These are phyloP conservation scores for Asarcornis scutulata DNA, from an alignment of 2,113 vertebrate species.

Conservation along the genomic window DNA sequence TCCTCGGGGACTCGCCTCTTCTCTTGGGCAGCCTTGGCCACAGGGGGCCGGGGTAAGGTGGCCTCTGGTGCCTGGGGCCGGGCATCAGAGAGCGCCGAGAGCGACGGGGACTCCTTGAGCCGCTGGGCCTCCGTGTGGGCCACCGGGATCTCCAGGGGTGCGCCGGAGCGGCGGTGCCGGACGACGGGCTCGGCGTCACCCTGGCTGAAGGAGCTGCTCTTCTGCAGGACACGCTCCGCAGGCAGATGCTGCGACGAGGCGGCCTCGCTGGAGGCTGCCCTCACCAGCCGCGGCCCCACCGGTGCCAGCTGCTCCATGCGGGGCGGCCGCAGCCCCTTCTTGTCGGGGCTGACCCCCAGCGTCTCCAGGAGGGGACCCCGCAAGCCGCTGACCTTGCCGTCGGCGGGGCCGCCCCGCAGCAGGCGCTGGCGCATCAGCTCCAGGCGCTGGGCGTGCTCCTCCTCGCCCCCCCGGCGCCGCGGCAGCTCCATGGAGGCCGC, in stretches of 20 bases:
- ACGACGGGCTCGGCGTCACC: constrained; percentile 89
- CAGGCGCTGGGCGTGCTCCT: constrained; percentile 90
- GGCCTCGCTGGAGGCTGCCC: constrained; percentile 90
- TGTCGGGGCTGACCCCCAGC: constrained; percentile 82
- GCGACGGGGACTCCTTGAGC: constrained; percentile 91
- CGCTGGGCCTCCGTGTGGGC: constrained; percentile 82
- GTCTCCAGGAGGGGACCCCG: constrained; percentile 94
- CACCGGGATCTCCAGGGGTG: constrained; percentile 92
- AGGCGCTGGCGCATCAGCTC: constrained; percentile 93
- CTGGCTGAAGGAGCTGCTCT: constrained; percentile 96
- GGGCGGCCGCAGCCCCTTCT: constrained; percentile 73
- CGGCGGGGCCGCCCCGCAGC: constrained; percentile 84
- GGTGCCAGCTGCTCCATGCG: constrained; percentile 59
- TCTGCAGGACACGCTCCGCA: constrained; percentile 84
- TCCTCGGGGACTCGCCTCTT: background rate
- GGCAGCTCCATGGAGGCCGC: constrained; percentile 75
- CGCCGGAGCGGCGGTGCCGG: constrained; percentile 89
- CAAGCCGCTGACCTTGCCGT: constrained; percentile 93
- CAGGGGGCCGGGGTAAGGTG: fast-evolving
- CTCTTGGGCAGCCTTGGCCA: background rate
- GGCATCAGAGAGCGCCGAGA: constrained; percentile 89
- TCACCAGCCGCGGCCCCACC: constrained; percentile 69
- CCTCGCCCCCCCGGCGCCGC: constrained; percentile 79
- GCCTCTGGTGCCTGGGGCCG: constrained; percentile 74
- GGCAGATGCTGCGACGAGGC: constrained; percentile 72